Conservation (phyloP, 2,113 vertebrate species). For the Prunella himalayana region DNA sequence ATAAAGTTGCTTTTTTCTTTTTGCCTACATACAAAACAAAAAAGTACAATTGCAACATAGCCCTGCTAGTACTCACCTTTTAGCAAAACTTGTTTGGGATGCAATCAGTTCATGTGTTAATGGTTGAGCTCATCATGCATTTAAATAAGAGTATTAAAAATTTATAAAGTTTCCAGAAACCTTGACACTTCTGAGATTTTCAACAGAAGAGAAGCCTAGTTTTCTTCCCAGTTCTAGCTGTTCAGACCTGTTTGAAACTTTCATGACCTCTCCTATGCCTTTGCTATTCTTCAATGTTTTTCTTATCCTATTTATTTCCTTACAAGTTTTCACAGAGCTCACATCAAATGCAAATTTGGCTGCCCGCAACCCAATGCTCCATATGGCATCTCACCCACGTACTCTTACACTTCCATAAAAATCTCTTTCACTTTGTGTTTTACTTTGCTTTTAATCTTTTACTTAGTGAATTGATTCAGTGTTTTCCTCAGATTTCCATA, state of each 20-base stretch:
- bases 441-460: conserved; percentile 6
- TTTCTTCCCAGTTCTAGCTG: not conserved
- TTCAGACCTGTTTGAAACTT: not conserved
- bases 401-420: not conserved
- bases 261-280: not conserved
- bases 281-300: not conserved
- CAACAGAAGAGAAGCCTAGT: not conserved
- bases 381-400: not conserved
- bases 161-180: not conserved
- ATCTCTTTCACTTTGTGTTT: not conserved
- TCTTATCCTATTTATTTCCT: conserved; percentile 13
- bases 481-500: not conserved
- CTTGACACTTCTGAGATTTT: not conserved
- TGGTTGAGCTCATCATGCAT: not conserved
- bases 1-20: not conserved
- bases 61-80: not conserved
- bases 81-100: not conserved
- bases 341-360: not conserved
- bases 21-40: not conserved
- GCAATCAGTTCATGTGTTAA: not conserved
- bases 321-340: not conserved
- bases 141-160: not conserved
- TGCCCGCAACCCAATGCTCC: not conserved
- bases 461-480: not conserved
- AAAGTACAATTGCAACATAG: not conserved